These are phyloP conservation scores for Gymnogyps californianus DNA, from an alignment of 2,113 vertebrate species.

Conservation along the genomic window DNA sequence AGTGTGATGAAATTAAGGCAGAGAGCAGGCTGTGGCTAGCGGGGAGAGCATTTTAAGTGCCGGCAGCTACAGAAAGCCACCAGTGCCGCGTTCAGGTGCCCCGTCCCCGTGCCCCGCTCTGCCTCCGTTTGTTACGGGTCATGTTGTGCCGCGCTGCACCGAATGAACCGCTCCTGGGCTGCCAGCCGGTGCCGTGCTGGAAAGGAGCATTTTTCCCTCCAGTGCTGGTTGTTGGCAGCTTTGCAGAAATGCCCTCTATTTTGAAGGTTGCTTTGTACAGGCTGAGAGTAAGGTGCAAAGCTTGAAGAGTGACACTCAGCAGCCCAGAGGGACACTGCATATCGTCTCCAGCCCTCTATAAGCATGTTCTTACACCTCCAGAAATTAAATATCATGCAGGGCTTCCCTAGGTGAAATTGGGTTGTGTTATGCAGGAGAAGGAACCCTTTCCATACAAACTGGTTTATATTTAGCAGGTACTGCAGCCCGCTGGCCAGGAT, in stretches of 20 bases:
- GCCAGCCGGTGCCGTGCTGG: rapidly evolving
- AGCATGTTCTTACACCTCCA: background rate
- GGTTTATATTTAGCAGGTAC: background rate
- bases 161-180: background rate
- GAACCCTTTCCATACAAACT: background rate
- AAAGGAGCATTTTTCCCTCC: background rate
- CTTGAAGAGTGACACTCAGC: background rate
- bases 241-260: background rate
- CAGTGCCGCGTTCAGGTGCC: background rate
- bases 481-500: background rate
- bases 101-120: background rate
- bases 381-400: background rate
- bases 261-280: background rate
- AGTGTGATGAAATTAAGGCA: constrained; percentile 36
- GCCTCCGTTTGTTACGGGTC: background rate
- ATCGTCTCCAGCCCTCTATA: background rate
- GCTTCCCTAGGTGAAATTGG: background rate
- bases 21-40: background rate
- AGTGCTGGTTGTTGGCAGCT: background rate
- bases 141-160: rapidly evolving
- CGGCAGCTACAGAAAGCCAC: background rate
- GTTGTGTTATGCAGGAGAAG: background rate
- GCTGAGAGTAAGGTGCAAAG: background rate
- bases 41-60: background rate
- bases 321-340: background rate